Evolutionary conservation across 2,797 vertebrate genomes (phyloP).

Genomic region (Mormyrops attenuatus): DNA sequence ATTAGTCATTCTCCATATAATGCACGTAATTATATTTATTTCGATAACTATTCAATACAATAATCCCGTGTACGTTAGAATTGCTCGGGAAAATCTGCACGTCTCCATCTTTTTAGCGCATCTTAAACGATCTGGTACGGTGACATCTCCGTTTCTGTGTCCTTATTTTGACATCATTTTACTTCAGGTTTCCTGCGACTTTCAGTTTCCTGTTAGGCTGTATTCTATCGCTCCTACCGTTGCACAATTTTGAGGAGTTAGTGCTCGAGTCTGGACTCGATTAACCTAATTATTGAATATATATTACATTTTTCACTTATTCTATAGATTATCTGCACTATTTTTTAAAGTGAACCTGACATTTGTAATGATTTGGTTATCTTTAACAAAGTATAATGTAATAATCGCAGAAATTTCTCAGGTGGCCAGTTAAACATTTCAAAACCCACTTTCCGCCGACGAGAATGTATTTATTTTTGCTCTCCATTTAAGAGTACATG

Average conservation of each 20-base stretch:
- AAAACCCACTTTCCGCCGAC: background rate
- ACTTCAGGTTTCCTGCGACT: background rate
- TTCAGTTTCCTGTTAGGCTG: background rate
- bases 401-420: conserved; percentile 4
- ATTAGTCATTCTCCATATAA: background rate
- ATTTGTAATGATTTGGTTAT: conserved; percentile 3
- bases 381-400: background rate
- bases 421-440: background rate
- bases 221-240: conserved; percentile 5
- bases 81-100: background rate
- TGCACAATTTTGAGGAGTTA: background rate
- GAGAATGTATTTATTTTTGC: conserved; percentile 5
- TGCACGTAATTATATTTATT: background rate
- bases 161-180: conserved; percentile 1
- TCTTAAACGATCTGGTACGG: background rate
- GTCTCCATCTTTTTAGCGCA: conserved; percentile 6
- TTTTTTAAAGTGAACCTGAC: background rate
- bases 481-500: background rate
- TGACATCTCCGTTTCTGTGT: conserved; percentile 7
- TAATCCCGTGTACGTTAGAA: background rate
- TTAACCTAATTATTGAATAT: background rate
- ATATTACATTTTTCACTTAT: background rate
- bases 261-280: background rate
- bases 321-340: background rate
- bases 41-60: background rate